phyloP scores from a whole-genome alignment of 2,888 invertebrate species.

The Protonemura montana region DNA sequence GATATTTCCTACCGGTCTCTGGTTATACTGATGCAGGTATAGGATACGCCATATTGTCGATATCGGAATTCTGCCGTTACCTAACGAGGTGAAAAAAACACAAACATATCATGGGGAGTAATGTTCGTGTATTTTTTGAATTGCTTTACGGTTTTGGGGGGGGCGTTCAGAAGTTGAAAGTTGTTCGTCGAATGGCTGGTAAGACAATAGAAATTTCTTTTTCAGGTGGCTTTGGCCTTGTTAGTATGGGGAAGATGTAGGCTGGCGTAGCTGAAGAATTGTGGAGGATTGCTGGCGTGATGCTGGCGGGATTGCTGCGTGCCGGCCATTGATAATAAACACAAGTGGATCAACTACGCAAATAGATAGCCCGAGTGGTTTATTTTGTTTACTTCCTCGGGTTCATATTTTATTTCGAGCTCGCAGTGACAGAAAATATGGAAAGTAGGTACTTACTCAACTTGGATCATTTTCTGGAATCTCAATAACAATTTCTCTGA shows the following conservation, averaged over 20 bases:
- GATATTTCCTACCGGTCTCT: neutral
- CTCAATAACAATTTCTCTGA: neutral
- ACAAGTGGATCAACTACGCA: conserved; percentile 16
- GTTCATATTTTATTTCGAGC: neutral
- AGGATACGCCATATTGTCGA: conserved; percentile 27
- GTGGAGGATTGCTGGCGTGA: neutral
- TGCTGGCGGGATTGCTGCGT: too few relatives aligned
- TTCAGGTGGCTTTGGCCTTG: neutral
- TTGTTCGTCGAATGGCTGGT: neutral
- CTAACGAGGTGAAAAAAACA: conserved; percentile 16
- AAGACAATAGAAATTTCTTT: neutral
- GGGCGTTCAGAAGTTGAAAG: neutral
- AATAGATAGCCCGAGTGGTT: neutral
- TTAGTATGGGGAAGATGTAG: neutral
- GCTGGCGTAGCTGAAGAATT: neutral
- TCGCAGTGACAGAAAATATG: neutral
- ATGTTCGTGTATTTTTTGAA: neutral
- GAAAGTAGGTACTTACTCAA: neutral
- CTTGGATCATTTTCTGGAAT: neutral
- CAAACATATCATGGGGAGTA: neutral
- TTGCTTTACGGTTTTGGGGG: neutral
- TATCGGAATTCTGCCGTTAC: conserved; percentile 26
- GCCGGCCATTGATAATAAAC: conserved; percentile 9
- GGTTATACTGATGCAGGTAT: neutral
- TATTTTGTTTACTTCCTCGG: neutral